Evolutionary conservation across 1,140 invertebrate species (phyloP).

Genomic region (Drosophila rufa): DNA sequence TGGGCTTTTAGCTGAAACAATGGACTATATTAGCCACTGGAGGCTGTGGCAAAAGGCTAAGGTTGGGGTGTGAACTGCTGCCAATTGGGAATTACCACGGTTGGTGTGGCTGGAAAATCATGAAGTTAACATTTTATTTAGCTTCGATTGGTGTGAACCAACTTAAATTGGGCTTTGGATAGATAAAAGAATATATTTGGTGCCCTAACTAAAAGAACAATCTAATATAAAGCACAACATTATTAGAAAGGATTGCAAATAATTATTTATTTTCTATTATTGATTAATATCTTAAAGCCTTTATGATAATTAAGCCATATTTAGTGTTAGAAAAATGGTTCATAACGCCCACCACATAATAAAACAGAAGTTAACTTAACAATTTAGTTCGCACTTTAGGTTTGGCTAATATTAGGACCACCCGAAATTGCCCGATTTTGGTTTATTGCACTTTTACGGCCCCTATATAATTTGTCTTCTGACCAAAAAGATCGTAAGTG

Average conservation of each 20-base stretch:
- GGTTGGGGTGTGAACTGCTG: slow-evolving; percentile 30
- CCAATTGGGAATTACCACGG: slow-evolving; percentile 10
- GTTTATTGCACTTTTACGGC: slow-evolving; percentile 50
- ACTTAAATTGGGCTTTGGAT: not conserved
- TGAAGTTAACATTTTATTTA: slow-evolving; percentile 27
- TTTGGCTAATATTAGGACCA: slow-evolving; percentile 48
- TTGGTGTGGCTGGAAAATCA: slow-evolving; percentile 17
- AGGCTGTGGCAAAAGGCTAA: slow-evolving; percentile 8
- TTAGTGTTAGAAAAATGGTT: not conserved
- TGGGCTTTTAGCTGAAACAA: slow-evolving; percentile 15
- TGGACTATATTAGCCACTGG: slow-evolving; percentile 10
- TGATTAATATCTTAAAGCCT: not conserved
- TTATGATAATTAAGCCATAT: not conserved
- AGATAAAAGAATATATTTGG: not conserved
- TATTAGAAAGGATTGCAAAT: not conserved
- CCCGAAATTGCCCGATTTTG: slow-evolving; percentile 37
- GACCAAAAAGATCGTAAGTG: slow-evolving; percentile 41
- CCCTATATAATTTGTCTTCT: slow-evolving; percentile 53
- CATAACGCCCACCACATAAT: not conserved
- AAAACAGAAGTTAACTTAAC: slow-evolving; percentile 23
- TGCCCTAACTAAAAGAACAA: not conserved
- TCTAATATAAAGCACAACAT: not conserved
- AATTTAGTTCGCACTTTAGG: slow-evolving; percentile 48
- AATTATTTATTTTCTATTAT: not conserved
- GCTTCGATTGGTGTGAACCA: slow-evolving; percentile 7